phyloP scores from a whole-genome alignment of 1,140 invertebrate genomes.

The Drosophila sturtevanti region DNA sequence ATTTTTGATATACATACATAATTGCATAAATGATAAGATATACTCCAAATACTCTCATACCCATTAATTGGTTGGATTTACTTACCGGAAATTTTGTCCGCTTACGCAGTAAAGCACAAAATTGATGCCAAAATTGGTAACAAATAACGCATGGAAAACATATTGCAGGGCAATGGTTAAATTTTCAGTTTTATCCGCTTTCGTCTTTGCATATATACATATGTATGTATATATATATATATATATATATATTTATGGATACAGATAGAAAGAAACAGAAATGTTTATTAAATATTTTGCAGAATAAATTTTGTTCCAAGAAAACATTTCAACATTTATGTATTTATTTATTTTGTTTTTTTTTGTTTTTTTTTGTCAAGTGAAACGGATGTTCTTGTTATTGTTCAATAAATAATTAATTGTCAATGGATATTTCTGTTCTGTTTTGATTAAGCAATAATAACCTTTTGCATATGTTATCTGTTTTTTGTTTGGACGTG shows the following conservation, averaged over 20 bases:
- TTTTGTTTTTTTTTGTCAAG: neutral
- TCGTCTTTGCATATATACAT: constrained; percentile 45
- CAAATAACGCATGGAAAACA: constrained; percentile 85
- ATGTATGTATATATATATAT: neutral
- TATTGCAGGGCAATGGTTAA: constrained; percentile 75
- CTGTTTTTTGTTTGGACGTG: no score
- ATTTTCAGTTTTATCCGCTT: constrained; percentile 59
- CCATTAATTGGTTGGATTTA: constrained; percentile 13
- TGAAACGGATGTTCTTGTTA: neutral
- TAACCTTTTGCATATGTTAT: neutral
- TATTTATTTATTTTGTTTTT: no score
- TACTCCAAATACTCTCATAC: neutral
- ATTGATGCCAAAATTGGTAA: constrained; percentile 93
- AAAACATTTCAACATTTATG: no score
- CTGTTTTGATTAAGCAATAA: neutral
- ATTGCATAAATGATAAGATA: neutral
- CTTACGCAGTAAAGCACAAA: constrained; percentile 93
- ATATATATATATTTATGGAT: no score
- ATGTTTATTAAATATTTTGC: neutral
- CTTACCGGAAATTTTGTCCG: constrained; percentile 90
- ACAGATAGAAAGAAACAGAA: neutral
- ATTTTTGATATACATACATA: constrained; percentile 31
- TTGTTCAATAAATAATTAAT: constrained; percentile 1
- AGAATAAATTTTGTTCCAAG: neutral
- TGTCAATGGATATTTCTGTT: neutral